Percentiles rank a stretch among this genome's conserved stretches.
Conservation (phyloP, 2,888 invertebrate species). For the Antheraea yamamai region DNA sequence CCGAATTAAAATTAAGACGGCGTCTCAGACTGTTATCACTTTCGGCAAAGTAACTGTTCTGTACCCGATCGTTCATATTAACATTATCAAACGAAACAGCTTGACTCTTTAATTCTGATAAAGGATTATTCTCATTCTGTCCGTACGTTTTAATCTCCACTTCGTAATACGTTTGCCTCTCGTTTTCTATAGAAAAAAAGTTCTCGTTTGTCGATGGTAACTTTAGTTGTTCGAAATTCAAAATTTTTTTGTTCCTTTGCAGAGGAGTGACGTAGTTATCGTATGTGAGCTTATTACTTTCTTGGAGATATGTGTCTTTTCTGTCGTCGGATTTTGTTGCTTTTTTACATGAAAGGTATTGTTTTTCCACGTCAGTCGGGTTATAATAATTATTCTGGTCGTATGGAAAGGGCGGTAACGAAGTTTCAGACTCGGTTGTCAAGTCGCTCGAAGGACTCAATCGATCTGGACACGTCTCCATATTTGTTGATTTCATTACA, state of each 20-base stretch:
- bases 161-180: slow-evolving; percentile 64
- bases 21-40: slow-evolving; percentile 67
- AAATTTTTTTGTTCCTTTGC: slow-evolving; percentile 69
- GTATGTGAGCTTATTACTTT: slow-evolving; percentile 59
- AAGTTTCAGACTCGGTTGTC: slow-evolving; percentile 75
- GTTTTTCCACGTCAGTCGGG: slow-evolving; percentile 64
- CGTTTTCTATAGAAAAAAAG: slow-evolving; percentile 66
- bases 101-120: slow-evolving; percentile 24
- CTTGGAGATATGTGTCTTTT: slow-evolving; percentile 58
- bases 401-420: slow-evolving; percentile 68
- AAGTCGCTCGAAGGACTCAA: slow-evolving; percentile 73
- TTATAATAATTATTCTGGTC: slow-evolving; percentile 68
- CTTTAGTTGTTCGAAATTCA: slow-evolving; percentile 76
- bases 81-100: slow-evolving; percentile 16
- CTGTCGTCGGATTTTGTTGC: slow-evolving; percentile 59
- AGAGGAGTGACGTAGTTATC: slow-evolving; percentile 47
- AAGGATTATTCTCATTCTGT: slow-evolving; percentile 52
- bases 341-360: slow-evolving; percentile 69
- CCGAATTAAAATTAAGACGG: slow-evolving; percentile 74
- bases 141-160: slow-evolving; percentile 67
- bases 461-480: slow-evolving; percentile 73
- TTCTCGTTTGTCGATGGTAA: slow-evolving; percentile 67
- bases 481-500: slow-evolving; percentile 77
- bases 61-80: slow-evolving; percentile 46
- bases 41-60: slow-evolving; percentile 64